Percentiles rank a stretch among this genome's conserved stretches.
phyloP scores from a whole-genome alignment of 2,113 vertebrate genomes.

The Porphyrio hochstetteri region DNA sequence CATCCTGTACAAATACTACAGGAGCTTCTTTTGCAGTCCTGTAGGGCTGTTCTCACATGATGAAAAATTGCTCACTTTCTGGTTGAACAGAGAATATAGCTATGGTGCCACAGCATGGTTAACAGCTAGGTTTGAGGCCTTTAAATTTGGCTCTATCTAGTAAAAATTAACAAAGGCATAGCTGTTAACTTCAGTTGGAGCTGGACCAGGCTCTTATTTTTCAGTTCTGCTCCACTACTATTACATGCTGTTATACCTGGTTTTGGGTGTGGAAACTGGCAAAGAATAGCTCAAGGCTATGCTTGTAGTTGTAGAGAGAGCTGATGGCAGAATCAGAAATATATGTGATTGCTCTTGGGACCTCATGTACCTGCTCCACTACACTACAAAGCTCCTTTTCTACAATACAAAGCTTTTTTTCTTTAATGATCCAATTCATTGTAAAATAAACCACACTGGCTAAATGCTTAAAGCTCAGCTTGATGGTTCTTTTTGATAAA shows the following conservation, averaged over 20 bases:
- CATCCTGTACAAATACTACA: not conserved
- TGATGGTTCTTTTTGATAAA: conserved; percentile 17
- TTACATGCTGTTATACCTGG: not conserved
- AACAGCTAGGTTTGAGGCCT: not conserved
- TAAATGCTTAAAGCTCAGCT: conserved; percentile 26
- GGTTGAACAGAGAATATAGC: not conserved
- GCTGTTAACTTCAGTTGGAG: not conserved
- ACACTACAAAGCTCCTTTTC: not conserved
- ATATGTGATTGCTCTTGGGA: not conserved
- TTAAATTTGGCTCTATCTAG: not conserved
- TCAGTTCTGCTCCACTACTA: not conserved
- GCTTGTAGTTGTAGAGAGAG: not conserved
- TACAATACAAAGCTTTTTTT: not conserved
- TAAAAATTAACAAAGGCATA: not conserved
- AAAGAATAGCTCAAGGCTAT: not conserved
- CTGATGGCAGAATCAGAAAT: not conserved
- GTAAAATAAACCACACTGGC: not conserved
- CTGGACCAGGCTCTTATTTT: not conserved
- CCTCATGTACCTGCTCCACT: not conserved
- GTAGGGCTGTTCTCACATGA: too few relatives aligned
- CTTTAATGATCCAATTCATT: not conserved
- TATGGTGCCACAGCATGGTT: not conserved
- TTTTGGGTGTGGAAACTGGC: not conserved
- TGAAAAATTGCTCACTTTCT: not conserved
- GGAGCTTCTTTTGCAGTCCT: not conserved